These are phyloP conservation scores for Etheostoma cragini DNA, from an alignment of 2,113 vertebrate genomes.

Conservation along the genomic window DNA sequence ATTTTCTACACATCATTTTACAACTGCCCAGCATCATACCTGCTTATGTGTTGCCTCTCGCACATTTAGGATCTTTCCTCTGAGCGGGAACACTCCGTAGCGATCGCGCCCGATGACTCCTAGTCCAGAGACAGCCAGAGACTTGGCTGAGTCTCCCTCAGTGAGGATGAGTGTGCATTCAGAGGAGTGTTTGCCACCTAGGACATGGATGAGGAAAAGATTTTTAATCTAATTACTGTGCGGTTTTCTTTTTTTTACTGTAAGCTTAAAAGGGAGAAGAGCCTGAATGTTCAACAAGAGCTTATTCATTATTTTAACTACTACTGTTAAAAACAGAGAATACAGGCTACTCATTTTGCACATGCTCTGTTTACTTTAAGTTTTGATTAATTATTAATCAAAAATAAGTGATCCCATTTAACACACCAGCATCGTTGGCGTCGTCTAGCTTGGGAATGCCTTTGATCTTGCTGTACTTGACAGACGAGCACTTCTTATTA, in stretches of 20 bases:
- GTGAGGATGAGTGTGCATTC: conserved; percentile 98
- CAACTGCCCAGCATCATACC: conserved; percentile 70
- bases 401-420: neutral
- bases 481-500: conserved; percentile 98
- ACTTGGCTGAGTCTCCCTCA: conserved; percentile 98
- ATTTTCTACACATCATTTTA: neutral
- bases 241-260: no score
- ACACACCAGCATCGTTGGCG: conserved; percentile 97
- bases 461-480: conserved; percentile 99
- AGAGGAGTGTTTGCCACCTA: conserved; percentile 97
- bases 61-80: conserved; percentile 98
- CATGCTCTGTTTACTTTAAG: no score
- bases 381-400: no score
- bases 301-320: no score
- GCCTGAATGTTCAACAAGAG: no score
- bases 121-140: conserved; percentile 95
- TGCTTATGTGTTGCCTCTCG: conserved; percentile 98
- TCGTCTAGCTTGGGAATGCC: conserved; percentile 99
- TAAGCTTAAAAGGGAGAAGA: no score
- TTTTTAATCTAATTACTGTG: neutral
- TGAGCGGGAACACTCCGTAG: conserved; percentile 96
- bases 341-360: no score
- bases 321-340: no score
- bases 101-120: conserved; percentile 97
- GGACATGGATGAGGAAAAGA: conserved; percentile 4